Evolutionary conservation across 2,888 invertebrate species (phyloP), one percentile per base, ranked within the genome.

Genomic region (Elmis aenea): DNA sequence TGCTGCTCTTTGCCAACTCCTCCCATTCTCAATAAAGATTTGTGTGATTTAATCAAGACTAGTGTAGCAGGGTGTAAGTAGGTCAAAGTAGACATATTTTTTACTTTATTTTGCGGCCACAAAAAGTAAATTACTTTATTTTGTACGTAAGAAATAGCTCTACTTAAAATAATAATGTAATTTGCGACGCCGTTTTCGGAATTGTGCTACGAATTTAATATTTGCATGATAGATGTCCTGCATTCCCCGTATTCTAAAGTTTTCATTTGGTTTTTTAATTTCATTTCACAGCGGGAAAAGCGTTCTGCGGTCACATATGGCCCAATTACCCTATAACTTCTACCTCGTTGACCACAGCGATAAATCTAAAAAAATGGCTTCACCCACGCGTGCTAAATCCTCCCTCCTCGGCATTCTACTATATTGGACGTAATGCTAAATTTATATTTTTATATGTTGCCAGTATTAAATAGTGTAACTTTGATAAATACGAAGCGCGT

Each of bases 261-360:
- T 27, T 33, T 38, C 32, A 38, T 38, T 38, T 38, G 27, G 32
- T 32, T 38, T 33, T 38, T 38, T 38, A 38, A 33, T 32, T 29
- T 38, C 29, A 38, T 38, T 38, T 38, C 33, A 29, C 38, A 36
- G 13, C 32, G 42, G 38, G 37, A 33, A 38, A 38, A 38, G 32
- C 31, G 33, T 29, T 33, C 33, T 35, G 50, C 37, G 56, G 55
- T 47, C 57, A 45, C 58, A 57, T 58, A 54, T 54, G 58, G 49
- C 51, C 50, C 51, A 52, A 58, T 58, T 57, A 52, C 44, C 51
- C 51, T 42, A 48, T 54, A 57, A 55, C 48, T 57, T 58, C 55
- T 51, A 52, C 54, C 49, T 51, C 53, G 55, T 46, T 55, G 52
- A 45, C 48, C 51, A 41, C 49, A 42, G 38, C 45, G 33, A 51